Evolutionary conservation across 2,888 invertebrate species (phyloP).

Genomic region (Habroteleia sp.): DNA sequence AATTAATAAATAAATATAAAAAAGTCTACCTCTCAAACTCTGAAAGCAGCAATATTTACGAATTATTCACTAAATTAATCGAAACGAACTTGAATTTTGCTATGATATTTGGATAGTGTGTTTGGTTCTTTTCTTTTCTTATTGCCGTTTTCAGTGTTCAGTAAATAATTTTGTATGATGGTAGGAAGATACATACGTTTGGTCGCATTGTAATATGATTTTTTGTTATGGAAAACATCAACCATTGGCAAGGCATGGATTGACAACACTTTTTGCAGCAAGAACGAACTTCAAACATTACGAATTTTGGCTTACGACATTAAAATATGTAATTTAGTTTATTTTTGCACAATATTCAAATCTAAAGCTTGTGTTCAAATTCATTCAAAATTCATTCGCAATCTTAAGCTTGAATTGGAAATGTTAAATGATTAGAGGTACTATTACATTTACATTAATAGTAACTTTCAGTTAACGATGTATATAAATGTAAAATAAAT

Average conservation of each 20-base stretch:
- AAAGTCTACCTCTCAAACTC: conserved; percentile 38
- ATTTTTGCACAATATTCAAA: conserved; percentile 1
- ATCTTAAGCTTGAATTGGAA: not conserved
- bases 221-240: conserved; percentile 45
- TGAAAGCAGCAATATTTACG: conserved; percentile 48
- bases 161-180: conserved; percentile 18
- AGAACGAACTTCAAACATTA: not conserved
- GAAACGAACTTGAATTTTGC: conserved; percentile 3
- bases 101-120: conserved; percentile 10
- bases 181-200: conserved; percentile 50
- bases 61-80: not conserved
- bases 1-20: conserved; percentile 46
- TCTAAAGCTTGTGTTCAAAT: no score
- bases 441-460: conserved; percentile 13
- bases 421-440: not conserved
- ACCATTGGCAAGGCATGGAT: conserved; percentile 31
- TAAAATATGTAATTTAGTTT: not conserved
- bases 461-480: no score
- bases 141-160: conserved; percentile 55
- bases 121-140: no score
- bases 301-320: not conserved
- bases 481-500: no score
- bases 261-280: conserved; percentile 28
- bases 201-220: conserved; percentile 11
- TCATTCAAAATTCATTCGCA: no score